phyloP scores from a whole-genome alignment of 2,888 invertebrate genomes.

The Altica lythri region DNA sequence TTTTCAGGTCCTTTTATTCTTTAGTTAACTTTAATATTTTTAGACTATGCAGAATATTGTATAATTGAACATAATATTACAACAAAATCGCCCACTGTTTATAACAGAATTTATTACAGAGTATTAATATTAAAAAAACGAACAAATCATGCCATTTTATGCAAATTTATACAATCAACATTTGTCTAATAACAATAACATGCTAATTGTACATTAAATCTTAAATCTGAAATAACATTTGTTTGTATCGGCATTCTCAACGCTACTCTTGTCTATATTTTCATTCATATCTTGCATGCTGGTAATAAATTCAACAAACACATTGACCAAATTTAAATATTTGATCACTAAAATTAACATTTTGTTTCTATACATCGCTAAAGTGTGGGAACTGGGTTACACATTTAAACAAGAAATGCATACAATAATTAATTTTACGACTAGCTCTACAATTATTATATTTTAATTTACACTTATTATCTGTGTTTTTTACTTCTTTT shows the following conservation, averaged over 20 bases:
- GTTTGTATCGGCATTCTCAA: constrained; percentile 1
- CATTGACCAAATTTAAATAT: background rate
- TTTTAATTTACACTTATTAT: too few relatives aligned
- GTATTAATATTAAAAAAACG: background rate
- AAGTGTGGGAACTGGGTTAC: constrained; percentile 23
- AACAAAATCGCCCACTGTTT: too few relatives aligned
- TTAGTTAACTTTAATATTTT: too few relatives aligned
- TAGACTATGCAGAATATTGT: too few relatives aligned
- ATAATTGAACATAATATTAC: too few relatives aligned
- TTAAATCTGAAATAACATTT: background rate
- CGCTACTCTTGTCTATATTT: too few relatives aligned
- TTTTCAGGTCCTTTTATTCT: too few relatives aligned
- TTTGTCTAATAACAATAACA: background rate
- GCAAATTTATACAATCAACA: background rate
- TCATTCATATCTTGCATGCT: constrained; percentile 15
- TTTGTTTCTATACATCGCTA: background rate
- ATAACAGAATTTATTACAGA: too few relatives aligned
- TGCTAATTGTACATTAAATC: constrained; percentile 1
- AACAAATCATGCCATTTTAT: background rate
- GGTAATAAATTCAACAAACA: constrained; percentile 22
- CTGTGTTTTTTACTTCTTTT: too few relatives aligned
- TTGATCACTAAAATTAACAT: constrained; percentile 1
- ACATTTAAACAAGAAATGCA: background rate
- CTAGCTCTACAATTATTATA: too few relatives aligned
- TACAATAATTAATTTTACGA: background rate